phyloP scores from a whole-genome alignment of 2,888 invertebrate genomes.

The Embidobia sp. region DNA sequence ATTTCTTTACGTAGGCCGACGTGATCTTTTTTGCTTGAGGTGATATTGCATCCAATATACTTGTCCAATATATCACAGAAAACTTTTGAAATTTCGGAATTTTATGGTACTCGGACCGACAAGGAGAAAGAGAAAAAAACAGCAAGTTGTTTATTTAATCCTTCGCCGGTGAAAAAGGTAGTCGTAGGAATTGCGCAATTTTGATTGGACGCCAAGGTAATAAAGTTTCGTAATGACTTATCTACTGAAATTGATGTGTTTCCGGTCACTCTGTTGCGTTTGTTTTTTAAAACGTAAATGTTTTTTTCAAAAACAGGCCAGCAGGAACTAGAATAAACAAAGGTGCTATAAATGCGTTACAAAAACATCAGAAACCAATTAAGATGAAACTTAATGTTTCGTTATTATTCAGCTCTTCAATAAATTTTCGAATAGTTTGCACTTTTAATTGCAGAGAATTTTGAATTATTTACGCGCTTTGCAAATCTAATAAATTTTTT shows the following conservation, averaged over 20 bases:
- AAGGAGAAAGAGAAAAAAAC: not conserved
- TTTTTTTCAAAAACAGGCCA: no score
- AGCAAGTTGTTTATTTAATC: constrained; percentile 11
- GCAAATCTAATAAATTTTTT: no score
- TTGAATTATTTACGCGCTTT: no score
- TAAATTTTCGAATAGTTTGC: no score
- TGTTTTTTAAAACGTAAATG: not conserved
- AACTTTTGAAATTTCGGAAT: constrained; percentile 23
- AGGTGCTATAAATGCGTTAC: no score
- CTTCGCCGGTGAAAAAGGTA: not conserved
- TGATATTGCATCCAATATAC: constrained; percentile 26
- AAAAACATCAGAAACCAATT: no score
- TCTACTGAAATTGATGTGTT: constrained; percentile 6
- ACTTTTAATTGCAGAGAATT: no score
- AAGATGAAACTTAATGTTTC: no score
- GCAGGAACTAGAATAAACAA: no score
- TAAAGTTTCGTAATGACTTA: constrained; percentile 11
- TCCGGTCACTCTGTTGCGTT: constrained; percentile 8
- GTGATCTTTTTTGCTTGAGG: constrained; percentile 31
- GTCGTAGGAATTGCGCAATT: not conserved
- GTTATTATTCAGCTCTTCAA: no score
- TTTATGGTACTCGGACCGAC: no score
- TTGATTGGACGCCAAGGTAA: not conserved
- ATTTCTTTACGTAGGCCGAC: constrained; percentile 39
- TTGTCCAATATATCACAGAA: constrained; percentile 29